Percentiles rank a stretch among this genome's conserved stretches.
Conservation (phyloP, 2,888 invertebrate genomes). For the Limnephilus lunatus region DNA sequence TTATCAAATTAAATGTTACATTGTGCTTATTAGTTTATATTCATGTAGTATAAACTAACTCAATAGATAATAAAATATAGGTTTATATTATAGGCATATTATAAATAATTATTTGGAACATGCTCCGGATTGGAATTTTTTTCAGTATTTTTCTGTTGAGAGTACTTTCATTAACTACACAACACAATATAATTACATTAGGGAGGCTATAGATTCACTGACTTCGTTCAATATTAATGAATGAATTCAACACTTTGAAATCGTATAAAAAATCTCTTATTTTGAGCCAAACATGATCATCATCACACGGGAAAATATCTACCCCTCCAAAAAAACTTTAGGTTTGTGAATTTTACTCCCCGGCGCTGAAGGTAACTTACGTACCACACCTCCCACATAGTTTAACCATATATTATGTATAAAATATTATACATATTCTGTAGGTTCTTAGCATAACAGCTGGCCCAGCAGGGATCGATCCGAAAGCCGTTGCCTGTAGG, state of each 20-base stretch:
- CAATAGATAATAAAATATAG: no score
- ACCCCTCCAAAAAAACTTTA: not conserved
- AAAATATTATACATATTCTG: not conserved
- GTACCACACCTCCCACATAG: not conserved
- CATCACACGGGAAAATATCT: not conserved
- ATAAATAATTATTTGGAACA: no score
- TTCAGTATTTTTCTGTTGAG: not conserved
- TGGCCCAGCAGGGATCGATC: constrained; percentile 38
- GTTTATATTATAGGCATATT: no score
- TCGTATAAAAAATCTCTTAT: not conserved
- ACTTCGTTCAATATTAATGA: not conserved
- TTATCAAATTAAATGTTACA: no score
- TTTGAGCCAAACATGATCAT: not conserved
- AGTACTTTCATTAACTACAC: not conserved
- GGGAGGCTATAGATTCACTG: not conserved
- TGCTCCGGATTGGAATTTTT: not conserved
- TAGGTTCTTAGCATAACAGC: not conserved
- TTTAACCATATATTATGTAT: not conserved
- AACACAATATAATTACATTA: not conserved
- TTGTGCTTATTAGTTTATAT: no score
- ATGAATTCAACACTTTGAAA: not conserved
- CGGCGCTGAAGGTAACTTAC: not conserved
- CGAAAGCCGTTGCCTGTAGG: constrained; percentile 27
- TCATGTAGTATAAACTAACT: no score
- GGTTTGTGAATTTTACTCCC: not conserved